Evolutionary conservation across 2,888 invertebrate genomes (phyloP), one percentile per base, ranked within the genome.

Genomic region (Pseudococcus viburni): DNA sequence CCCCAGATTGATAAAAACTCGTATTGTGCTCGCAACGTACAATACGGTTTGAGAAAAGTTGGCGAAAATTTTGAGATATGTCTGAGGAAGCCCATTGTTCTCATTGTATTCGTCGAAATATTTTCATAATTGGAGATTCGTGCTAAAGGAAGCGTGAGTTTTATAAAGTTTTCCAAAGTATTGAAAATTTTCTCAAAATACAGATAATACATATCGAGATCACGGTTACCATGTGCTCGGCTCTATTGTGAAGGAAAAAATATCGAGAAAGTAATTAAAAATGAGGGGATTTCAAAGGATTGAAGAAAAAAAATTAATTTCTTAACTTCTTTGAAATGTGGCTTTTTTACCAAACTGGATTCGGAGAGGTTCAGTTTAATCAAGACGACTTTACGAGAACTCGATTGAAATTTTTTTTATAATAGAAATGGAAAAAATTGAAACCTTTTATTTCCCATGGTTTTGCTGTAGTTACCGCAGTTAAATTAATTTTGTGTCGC

Each of bases 1-100:
- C n/a, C n/a, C 73, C 33, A 46, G 80, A n/a, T 42, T 73, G 73
- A 73, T 73, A 73, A 80, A 80, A 80, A 80, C 9, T 80, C 11
- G 11, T 73, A 11, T 73, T 22, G 68, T 26, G 68, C 12, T 73
- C 26, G 7, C 26, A 26, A 73, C 68, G 26, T 33, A 33, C 33
- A 7, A 73, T 73, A 5, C 19, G 26, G 3, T 33, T 59, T 12
- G 12, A 17, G 22, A 73, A 73, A 73, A 73, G 68, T 73, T 73
- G 26, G 11, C 33, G 9, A 73, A 73, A 59, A 59, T 59, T 73
- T 73, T 73, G 15, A 26, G 68, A 33, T 33, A 73, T 73, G 26
- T 73, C 68, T 73, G 68, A 73, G 26, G 26, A 11, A 26, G 12
- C 68, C 26, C 12, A 73, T 73, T 73, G 68, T 73, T 73, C 33